Conservation (phyloP, 2,113 vertebrate genomes). For the Trinectes maculatus region DNA sequence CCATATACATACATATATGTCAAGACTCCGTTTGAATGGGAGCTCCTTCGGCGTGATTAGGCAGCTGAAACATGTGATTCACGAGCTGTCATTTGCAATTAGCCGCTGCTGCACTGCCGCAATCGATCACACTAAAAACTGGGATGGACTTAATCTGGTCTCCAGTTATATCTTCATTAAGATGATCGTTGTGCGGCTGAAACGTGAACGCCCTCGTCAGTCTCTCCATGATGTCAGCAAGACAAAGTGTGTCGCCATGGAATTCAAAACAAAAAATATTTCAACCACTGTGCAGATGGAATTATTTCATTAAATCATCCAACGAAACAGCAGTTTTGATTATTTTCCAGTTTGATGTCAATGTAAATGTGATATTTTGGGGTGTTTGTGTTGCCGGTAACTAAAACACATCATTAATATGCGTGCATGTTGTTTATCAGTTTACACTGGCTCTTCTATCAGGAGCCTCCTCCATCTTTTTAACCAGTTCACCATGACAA, state of each 20-base stretch:
- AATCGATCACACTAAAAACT: slow-evolving; percentile 42
- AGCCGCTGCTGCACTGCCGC: not conserved
- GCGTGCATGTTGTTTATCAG: no score
- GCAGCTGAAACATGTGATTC: slow-evolving; percentile 6
- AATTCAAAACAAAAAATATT: no score
- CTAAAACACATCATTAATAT: no score
- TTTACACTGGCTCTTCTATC: no score
- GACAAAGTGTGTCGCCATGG: no score
- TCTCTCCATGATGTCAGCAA: slow-evolving; percentile 12
- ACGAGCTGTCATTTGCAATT: slow-evolving; percentile 15
- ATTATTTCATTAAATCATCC: no score
- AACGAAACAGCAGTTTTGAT: no score
- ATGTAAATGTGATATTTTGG: not conserved
- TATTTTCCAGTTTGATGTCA: no score
- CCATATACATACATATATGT: slow-evolving; percentile 1
- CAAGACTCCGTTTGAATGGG: slow-evolving; percentile 13
- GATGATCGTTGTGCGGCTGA: not conserved
- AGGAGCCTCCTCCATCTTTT: no score
- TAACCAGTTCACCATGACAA: not conserved
- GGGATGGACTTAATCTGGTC: slow-evolving; percentile 34
- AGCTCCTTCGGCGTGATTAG: slow-evolving; percentile 9
- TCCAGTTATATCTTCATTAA: slow-evolving; percentile 40
- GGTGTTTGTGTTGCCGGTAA: no score
- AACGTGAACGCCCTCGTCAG: slow-evolving; percentile 8
- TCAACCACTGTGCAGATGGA: no score